phyloP scores from a whole-genome alignment of 1,140 invertebrate species.

The Pseudachorutes palmiensis region DNA sequence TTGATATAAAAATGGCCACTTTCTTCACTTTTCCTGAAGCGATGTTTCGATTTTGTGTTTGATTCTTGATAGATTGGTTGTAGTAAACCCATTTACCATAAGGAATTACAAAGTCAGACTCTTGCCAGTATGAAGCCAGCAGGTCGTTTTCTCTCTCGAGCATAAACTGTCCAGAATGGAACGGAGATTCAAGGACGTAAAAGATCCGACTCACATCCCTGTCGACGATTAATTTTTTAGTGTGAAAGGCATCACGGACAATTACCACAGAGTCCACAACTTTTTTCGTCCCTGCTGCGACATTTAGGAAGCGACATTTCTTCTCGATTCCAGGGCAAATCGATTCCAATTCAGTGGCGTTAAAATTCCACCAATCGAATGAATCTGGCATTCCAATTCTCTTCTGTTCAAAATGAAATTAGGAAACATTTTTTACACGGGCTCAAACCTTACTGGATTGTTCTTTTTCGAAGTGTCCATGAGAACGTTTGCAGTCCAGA shows the following conservation, averaged over 20 bases:
- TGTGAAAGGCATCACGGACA: neutral
- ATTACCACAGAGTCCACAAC: neutral
- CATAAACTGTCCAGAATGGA: neutral
- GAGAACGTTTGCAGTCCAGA: too few relatives aligned
- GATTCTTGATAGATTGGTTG: neutral
- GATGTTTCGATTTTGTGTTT: slow-evolving; percentile 24
- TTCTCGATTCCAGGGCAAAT: neutral
- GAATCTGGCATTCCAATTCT: neutral
- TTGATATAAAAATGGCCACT: slow-evolving; percentile 57
- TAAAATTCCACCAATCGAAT: neutral
- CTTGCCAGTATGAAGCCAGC: slow-evolving; percentile 48
- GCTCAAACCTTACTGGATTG: too few relatives aligned
- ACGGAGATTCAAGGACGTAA: neutral
- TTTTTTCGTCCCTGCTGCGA: neutral
- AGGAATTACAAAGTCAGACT: slow-evolving; percentile 55
- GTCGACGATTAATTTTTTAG: neutral
- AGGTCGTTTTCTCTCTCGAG: neutral
- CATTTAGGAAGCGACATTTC: neutral
- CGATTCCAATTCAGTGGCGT: neutral
- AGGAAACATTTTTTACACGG: neutral
- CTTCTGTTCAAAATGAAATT: neutral
- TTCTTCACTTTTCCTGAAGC: slow-evolving; percentile 50
- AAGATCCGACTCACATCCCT: neutral
- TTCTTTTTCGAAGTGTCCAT: too few relatives aligned
- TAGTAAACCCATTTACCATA: slow-evolving; percentile 50